These are phyloP conservation scores for Polietes domitor DNA, from an alignment of 2,888 invertebrate genomes.

Conservation along the genomic window DNA sequence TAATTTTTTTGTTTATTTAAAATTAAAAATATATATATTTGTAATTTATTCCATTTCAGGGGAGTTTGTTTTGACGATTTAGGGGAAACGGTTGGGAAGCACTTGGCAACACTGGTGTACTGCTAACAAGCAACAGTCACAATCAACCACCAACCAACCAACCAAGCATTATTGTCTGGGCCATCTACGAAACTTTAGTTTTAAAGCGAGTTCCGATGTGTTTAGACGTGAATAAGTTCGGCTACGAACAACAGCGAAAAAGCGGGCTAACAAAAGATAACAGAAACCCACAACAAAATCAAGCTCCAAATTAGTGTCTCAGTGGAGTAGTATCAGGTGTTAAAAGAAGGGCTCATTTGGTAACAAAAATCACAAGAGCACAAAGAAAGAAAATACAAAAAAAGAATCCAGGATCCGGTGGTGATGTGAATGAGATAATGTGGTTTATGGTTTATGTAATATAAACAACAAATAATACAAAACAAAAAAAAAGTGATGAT, in stretches of 20 bases:
- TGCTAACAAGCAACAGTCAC: not conserved
- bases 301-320: not conserved
- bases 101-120: too few relatives aligned
- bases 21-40: too few relatives aligned
- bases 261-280: constrained; percentile 1
- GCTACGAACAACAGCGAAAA: not conserved
- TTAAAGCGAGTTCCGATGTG: constrained; percentile 59
- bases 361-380: not conserved
- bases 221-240: constrained; percentile 33
- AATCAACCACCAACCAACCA: not conserved
- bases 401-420: not conserved
- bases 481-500: not conserved
- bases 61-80: too few relatives aligned
- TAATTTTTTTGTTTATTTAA: too few relatives aligned
- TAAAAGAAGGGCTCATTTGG: not conserved
- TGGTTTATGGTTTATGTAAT: constrained; percentile 33
- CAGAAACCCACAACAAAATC: not conserved
- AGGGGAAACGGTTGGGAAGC: too few relatives aligned
- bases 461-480: not conserved
- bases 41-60: too few relatives aligned
- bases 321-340: not conserved
- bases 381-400: not conserved
- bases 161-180: constrained; percentile 24
- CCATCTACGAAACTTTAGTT: constrained; percentile 55
- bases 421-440: constrained; percentile 18